Percentiles rank a stretch among this genome's conserved stretches.
These are phyloP conservation scores for Drosophila pseudoananassae DNA, from an alignment of 1,140 invertebrate genomes.

Conservation along the genomic window DNA sequence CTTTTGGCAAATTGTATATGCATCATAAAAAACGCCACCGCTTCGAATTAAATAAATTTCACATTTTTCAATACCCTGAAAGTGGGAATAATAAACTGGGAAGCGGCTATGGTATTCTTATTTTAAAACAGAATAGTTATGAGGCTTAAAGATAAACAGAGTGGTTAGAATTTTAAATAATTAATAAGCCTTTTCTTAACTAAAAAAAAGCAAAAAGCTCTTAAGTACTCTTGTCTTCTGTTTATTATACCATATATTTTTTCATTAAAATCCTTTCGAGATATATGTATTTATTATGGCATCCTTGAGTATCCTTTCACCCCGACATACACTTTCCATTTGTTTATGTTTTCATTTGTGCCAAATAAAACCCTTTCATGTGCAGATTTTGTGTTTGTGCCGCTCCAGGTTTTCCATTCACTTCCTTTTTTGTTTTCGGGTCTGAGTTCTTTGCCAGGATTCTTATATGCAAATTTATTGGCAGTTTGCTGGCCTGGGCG, in stretches of 20 bases:
- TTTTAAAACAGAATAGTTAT: neutral
- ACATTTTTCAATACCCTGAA: slow-evolving; percentile 57
- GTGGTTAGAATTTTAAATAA: no score
- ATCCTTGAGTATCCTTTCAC: slow-evolving; percentile 13
- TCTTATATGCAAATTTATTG: slow-evolving; percentile 79
- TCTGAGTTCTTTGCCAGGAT: slow-evolving; percentile 25
- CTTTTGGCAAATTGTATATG: slow-evolving; percentile 73
- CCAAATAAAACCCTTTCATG: slow-evolving; percentile 62
- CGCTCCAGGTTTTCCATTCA: slow-evolving; percentile 39
- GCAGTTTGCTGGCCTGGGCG: slow-evolving; percentile 36
- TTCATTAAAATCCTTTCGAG: neutral
- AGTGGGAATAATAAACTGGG: neutral
- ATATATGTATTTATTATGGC: neutral
- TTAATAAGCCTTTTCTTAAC: no score
- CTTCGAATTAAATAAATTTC: slow-evolving; percentile 70
- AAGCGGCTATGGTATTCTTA: neutral
- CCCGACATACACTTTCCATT: slow-evolving; percentile 19
- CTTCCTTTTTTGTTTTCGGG: slow-evolving; percentile 16
- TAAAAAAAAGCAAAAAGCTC: no score
- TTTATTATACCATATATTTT: neutral
- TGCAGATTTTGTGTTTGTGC: slow-evolving; percentile 67
- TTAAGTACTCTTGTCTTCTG: neutral
- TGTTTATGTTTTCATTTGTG: slow-evolving; percentile 71
- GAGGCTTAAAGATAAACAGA: no score
- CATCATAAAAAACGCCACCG: slow-evolving; percentile 56